These are phyloP conservation scores for Philhelius pedissequus DNA, from an alignment of 2,888 invertebrate genomes.

Conservation along the genomic window DNA sequence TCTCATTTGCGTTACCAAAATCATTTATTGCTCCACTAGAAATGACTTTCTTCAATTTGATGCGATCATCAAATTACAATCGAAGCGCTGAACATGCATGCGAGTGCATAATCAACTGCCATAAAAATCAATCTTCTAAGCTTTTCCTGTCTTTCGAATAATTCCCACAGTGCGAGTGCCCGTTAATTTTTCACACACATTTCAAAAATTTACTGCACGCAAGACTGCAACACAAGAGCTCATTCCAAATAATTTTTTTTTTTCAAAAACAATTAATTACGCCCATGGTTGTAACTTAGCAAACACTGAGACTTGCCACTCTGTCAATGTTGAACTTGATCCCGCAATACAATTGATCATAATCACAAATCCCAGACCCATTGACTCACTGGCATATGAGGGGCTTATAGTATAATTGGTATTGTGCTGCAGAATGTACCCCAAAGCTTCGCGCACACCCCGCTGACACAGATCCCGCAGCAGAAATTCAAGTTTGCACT, in stretches of 20 bases:
- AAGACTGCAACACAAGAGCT: not conserved
- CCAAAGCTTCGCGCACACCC: constrained; percentile 27
- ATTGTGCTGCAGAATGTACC: constrained; percentile 8
- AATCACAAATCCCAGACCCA: constrained; percentile 58
- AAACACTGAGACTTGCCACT: constrained; percentile 38
- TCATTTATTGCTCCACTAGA: not conserved
- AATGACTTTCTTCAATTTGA: not conserved
- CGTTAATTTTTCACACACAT: constrained; percentile 47
- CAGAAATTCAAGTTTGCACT: constrained; percentile 51
- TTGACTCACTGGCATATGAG: constrained; percentile 58
- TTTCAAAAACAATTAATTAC: constrained; percentile 53
- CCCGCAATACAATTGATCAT: constrained; percentile 62
- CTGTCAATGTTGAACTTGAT: constrained; percentile 65
- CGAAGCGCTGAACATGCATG: not conserved
- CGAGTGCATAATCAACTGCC: constrained; percentile 16
- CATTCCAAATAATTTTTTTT: constrained; percentile 19
- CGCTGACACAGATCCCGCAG: constrained; percentile 57
- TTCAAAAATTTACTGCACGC: constrained; percentile 16
- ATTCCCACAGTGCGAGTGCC: constrained; percentile 35
- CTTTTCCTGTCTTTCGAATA: constrained; percentile 2
- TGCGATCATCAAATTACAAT: not conserved
- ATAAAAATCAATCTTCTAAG: constrained; percentile 29
- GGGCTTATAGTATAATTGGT: constrained; percentile 17
- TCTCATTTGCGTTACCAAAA: not conserved
- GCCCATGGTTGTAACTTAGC: constrained; percentile 9